phyloP scores from a whole-genome alignment of 2,888 invertebrate genomes.

The Ennomos fuscantarius region DNA sequence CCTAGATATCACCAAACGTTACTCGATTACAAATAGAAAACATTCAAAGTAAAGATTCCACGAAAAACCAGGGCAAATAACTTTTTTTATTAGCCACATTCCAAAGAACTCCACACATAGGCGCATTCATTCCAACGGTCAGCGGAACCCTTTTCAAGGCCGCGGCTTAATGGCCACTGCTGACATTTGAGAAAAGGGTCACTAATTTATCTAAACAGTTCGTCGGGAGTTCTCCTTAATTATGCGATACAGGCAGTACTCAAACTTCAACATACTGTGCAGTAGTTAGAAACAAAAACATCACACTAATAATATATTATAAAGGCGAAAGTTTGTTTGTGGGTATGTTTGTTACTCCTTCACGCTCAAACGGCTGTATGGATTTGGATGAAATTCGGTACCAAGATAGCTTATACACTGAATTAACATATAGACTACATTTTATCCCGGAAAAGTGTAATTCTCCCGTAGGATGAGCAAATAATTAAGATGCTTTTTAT shows the following conservation, averaged over 20 bases:
- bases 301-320: too few species aligned
- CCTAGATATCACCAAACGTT: too few species aligned
- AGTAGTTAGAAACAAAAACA: not conserved
- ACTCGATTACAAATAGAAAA: not conserved
- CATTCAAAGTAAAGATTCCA: not conserved
- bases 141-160: conserved; percentile 68
- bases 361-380: too few species aligned
- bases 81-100: conserved; percentile 28
- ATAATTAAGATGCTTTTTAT: too few species aligned
- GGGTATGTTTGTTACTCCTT: too few species aligned
- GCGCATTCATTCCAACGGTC: conserved; percentile 50
- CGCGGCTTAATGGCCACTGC: conserved; percentile 67
- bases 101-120: conserved; percentile 53
- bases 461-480: too few species aligned
- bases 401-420: too few species aligned
- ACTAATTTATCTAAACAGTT: conserved; percentile 81
- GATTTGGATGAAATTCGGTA: too few species aligned
- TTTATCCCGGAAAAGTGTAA: too few species aligned
- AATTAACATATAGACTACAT: too few species aligned
- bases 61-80: conserved; percentile 6
- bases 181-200: conserved; percentile 82
- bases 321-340: too few species aligned
- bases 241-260: conserved; percentile 62
- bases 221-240: conserved; percentile 68
- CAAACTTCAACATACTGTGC: not conserved